Evolutionary conservation across 2,888 invertebrate species (phyloP).

Genomic region (Hartigia nigra): DNA sequence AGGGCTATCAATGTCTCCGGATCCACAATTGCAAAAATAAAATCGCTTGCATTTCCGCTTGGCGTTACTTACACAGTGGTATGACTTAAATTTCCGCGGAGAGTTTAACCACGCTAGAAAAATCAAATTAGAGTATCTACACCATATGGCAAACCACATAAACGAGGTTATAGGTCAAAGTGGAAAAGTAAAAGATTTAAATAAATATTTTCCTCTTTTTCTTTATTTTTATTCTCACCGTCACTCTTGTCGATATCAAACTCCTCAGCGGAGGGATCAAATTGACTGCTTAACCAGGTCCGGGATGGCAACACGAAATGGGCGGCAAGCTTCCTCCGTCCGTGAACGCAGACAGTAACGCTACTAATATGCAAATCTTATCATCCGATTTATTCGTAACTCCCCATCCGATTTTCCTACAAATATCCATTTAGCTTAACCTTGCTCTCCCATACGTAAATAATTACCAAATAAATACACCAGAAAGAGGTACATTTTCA

Average conservation of each 20-base stretch:
- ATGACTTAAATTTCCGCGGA: neutral
- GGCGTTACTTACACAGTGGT: neutral
- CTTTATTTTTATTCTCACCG: neutral
- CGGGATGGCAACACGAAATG: conserved; percentile 48
- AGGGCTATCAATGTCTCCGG: conserved; percentile 37
- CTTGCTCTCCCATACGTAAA: neutral
- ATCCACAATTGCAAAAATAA: conserved; percentile 23
- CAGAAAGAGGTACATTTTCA: neutral
- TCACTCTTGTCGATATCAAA: neutral
- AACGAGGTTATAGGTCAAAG: neutral
- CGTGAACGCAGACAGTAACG: conserved; percentile 41
- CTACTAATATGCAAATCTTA: conserved; percentile 56
- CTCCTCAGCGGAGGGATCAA: neutral
- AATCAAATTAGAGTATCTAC: neutral
- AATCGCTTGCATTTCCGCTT: conserved; percentile 23
- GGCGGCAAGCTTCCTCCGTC: conserved; percentile 39
- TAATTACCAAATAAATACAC: neutral
- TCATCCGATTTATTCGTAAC: conserved; percentile 28
- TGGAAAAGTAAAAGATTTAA: neutral
- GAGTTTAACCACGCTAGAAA: neutral
- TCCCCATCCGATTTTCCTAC: neutral
- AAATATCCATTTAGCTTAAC: conserved; percentile 10
- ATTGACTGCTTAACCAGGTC: conserved; percentile 42
- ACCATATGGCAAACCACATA: neutral
- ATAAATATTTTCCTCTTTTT: neutral